phyloP scores from a whole-genome alignment of 2,797 vertebrate species.

The Gobionotothen gibberifrons region DNA sequence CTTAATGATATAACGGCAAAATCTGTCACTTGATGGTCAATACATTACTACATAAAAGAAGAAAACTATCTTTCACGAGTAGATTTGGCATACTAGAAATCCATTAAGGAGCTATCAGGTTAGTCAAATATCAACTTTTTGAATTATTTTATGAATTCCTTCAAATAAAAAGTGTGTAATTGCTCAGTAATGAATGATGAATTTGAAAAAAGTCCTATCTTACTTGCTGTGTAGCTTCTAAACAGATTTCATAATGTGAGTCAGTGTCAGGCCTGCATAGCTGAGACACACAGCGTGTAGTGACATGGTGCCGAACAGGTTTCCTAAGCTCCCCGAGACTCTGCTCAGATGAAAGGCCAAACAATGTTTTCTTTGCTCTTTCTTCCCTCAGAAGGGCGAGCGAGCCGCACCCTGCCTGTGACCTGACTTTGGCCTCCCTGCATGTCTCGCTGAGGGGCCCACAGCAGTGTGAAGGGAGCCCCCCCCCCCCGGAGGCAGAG shows the following conservation, averaged over 20 bases:
- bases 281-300: constrained; percentile 27
- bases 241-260: constrained; percentile 10
- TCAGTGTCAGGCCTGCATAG: neutral
- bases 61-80: neutral
- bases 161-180: neutral
- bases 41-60: neutral
- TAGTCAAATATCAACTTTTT: neutral
- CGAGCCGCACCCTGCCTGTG: constrained; percentile 75
- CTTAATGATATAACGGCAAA: neutral
- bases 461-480: constrained; percentile 66
- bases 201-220: neutral
- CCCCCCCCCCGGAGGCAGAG: constrained; percentile 70
- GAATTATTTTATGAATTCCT: neutral
- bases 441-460: constrained; percentile 58
- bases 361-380: constrained; percentile 64
- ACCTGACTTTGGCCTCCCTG: constrained; percentile 78
- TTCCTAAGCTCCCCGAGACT: constrained; percentile 39
- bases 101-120: neutral
- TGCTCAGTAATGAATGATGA: neutral
- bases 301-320: constrained; percentile 48
- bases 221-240: neutral
- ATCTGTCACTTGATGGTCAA: neutral
- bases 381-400: constrained; percentile 52
- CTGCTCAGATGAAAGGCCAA: constrained; percentile 63
- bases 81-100: neutral